Base-by-base conservation (phyloP, 2,113 vertebrate genomes). In the Suncus etruscus region DNA sequence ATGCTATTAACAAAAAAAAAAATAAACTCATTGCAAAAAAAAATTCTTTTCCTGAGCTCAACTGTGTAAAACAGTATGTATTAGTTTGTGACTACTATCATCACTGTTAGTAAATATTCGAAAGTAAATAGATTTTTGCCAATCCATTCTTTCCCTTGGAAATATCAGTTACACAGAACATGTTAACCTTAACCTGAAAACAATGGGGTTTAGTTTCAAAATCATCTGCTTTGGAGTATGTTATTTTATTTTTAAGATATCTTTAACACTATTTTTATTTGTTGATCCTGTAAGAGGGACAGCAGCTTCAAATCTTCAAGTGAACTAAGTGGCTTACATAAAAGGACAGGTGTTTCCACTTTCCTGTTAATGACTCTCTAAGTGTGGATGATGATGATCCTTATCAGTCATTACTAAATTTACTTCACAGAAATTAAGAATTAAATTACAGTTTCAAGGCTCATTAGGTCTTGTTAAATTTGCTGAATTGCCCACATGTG, bases 371-470 rank as follows among this genome's bases (percentile, higher is more conserved):
- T 94, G 86, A 77, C 89, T 94, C 90, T 94, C 90, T 89, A 79
- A 96, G 92, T 92, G 74, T 89, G 70, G 68, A 39, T 83, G 92
- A 93, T 92, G 94, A 94, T 91, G 94, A 87, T 94, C 84, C 93
- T 93, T 95, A 95, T 95, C 94, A 96, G 96, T 95, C 96, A 96
- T 96, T 94, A 96, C 95, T 93, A 93, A 95, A 92, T 96, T 94
- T 96, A 92, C 95, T 96, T 96, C 93, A 51, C 51, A 94, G 95
- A 95, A 95, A 96, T 96, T 93, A 95, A 95, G 95, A 96, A 95
- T 96, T 94, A 95, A 95, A 96, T 95, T 93, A 95, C 83, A 89
- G 81, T 96, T 97, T 96, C 95, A 96, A 91, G 96, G 95, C 95
- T 97, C 96, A 90, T 96, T 96, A 95, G 92, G 82, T 87, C 96